These are phyloP conservation scores for Coptotermes formosanus DNA, from an alignment of 1,140 invertebrate species.

Conservation along the genomic window DNA sequence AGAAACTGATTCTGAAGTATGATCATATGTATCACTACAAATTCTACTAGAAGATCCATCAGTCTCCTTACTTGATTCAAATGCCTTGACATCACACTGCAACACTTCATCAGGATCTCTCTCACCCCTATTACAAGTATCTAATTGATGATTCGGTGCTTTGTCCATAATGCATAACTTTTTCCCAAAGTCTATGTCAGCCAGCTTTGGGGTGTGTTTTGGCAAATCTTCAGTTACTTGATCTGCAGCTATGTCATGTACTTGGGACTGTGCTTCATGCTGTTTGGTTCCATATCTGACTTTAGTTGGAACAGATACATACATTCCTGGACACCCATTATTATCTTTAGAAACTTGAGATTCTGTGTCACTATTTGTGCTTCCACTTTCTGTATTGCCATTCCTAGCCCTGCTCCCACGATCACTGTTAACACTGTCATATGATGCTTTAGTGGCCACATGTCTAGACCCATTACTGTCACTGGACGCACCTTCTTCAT, in stretches of 20 bases:
- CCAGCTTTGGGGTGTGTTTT: neutral
- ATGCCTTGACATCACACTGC: too few species aligned
- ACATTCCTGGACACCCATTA: too few species aligned
- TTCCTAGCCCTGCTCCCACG: neutral
- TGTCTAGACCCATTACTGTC: too few species aligned
- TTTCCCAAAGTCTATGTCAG: neutral
- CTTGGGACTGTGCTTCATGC: neutral
- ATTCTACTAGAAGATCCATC: too few species aligned
- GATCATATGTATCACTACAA: too few species aligned
- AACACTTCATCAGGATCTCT: too few species aligned
- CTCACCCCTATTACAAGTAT: neutral
- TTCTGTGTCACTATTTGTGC: neutral
- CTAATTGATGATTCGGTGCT: neutral
- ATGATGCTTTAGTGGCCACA: too few species aligned
- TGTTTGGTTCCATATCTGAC: neutral
- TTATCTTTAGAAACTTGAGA: neutral
- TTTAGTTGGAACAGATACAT: neutral
- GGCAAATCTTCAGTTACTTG: neutral
- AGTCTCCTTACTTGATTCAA: too few species aligned
- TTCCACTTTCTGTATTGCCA: neutral
- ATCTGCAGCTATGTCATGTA: neutral
- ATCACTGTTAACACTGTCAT: too few species aligned
- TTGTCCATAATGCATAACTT: neutral
- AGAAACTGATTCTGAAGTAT: too few species aligned
- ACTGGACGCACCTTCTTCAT: too few species aligned